Base-by-base conservation (phyloP, 1,140 invertebrate species). In the Heliconius hermathena region DNA sequence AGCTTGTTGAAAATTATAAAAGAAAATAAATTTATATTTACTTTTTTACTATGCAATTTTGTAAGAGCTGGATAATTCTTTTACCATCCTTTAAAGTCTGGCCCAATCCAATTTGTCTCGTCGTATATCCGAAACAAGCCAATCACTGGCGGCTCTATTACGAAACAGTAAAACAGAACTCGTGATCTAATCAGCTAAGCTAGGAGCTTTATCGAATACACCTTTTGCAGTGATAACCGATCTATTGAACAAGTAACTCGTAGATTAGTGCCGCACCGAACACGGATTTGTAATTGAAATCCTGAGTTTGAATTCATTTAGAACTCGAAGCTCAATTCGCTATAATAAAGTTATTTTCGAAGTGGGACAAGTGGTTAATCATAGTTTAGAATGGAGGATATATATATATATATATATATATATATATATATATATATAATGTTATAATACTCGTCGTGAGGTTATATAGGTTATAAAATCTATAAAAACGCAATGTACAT, bases 71-170 rank as follows among this genome's bases (percentile, higher is more conserved):
- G 66, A 72, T 83, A 81, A 78, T 83, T 82, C 81, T 79, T 82
- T 83, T 78, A 85, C 77, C 82, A 81, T 71, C 78, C 73, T 85
- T 80, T 89, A 88, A 85, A 88, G 82, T 85, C 84, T 88, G 88
- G 82, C 83, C 85, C 84, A 82, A 89, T 89, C 85, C 88, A 92
- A 92, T 92, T 92, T 92, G 86, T 88, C 84, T 82, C 77, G 85
- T 84, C 85, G 86, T 83, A 84, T 85, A 88, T 88, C 87, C 85
- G 86, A 89, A 90, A 91, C 88, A 90, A 88, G 85, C 85, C 89
- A 90, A 90, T 88, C 88, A 89, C 87, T 85, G 80, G 85, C 86
- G 79, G 76, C 81, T 78, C 84, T 84, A 84, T 88, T 89, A 89
- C 84, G 84, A 86, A 86, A 87, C 82, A 82, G 82, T 82, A 77